phyloP scores from a whole-genome alignment of 1,140 invertebrate genomes.

The Dinothrombium tinctorium region DNA sequence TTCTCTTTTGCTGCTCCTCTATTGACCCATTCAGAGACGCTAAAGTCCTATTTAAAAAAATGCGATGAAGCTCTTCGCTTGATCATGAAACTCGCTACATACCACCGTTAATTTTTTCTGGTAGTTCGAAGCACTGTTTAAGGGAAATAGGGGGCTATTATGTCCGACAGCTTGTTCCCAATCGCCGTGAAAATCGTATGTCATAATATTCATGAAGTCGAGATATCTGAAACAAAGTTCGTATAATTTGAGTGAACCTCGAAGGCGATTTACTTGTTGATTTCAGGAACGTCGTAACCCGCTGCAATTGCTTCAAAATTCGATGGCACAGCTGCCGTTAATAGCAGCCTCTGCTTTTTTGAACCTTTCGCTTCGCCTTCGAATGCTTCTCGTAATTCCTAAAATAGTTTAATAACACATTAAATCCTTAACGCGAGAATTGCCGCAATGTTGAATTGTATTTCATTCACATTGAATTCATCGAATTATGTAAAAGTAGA shows the following conservation, averaged over 20 bases:
- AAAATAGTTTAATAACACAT: too few relatives aligned
- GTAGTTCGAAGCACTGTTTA: conserved; percentile 51
- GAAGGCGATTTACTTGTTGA: conserved; percentile 46
- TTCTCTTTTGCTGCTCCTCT: conserved; percentile 86
- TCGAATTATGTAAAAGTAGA: too few relatives aligned
- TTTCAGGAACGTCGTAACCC: conserved; percentile 68
- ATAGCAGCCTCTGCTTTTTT: conserved; percentile 41
- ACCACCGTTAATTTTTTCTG: conserved; percentile 18
- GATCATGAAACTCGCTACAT: conserved; percentile 8
- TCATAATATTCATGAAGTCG: conserved; percentile 18
- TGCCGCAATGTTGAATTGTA: too few relatives aligned
- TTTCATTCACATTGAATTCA: too few relatives aligned
- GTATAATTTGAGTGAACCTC: neutral
- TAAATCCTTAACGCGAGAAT: too few relatives aligned
- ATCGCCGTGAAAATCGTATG: conserved; percentile 22
- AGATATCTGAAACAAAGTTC: conserved; percentile 20
- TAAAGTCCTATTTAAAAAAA: conserved; percentile 38
- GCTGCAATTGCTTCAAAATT: conserved; percentile 75
- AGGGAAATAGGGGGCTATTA: conserved; percentile 46
- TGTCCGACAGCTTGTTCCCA: conserved; percentile 13
- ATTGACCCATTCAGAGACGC: conserved; percentile 71
- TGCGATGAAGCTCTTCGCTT: neutral
- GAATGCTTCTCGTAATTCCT: conserved; percentile 61
- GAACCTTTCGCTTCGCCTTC: conserved; percentile 61
- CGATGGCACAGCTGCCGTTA: conserved; percentile 71